Base-by-base conservation (phyloP, 2,888 invertebrate species). In the Pollenia griseotomentosa region DNA sequence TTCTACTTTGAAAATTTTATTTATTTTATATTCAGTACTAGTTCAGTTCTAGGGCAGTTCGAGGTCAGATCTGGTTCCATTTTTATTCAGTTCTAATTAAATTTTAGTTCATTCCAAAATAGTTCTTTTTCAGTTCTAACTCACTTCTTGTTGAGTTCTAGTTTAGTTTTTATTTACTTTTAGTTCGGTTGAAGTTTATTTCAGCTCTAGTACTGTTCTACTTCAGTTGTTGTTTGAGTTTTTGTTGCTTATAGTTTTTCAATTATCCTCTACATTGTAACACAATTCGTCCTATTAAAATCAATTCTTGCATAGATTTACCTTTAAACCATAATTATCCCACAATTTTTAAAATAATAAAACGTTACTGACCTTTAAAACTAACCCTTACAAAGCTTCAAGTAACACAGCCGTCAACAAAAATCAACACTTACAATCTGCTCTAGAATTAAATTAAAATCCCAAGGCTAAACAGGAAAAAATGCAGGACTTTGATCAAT, bases 361-460 rank as follows among this genome's bases (percentile, higher is more conserved):
- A 55, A 55, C 16, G n/a, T 48, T 61, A 59, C 19, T 79, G 53
- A 44, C 53, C 71, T 80, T 63, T 12, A 80, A 33, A 33, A 63
- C 23, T 71, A 61, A 61, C 44, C 70, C 55, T 71, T 46, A 77
- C 19, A 57, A 44, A 48, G 6, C 33, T 33, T 33, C 4, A 33
- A 6, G 33, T 33, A n/a, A 48, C 33, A 53, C 11, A 65, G 44
- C n/a, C 16, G 11, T 7, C 46, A 65, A 19, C 11, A 40, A 16
- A 55, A 12, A 51, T 7, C 7, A 7, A 19, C 55, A 16, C 55
- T 6, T 19, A 55, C n/a, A 63, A 5, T 42, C n/a, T 42, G 8
- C 11, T 5, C 12, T 12, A 11, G 48, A 51, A 61, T 16, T 40
- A 40, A 40, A 51, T 2, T 40, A 51, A 16, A 70, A 70, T 61